Base-by-base conservation (phyloP, 2,797 vertebrate species). In the Pseudochaenichthys georgianus region DNA sequence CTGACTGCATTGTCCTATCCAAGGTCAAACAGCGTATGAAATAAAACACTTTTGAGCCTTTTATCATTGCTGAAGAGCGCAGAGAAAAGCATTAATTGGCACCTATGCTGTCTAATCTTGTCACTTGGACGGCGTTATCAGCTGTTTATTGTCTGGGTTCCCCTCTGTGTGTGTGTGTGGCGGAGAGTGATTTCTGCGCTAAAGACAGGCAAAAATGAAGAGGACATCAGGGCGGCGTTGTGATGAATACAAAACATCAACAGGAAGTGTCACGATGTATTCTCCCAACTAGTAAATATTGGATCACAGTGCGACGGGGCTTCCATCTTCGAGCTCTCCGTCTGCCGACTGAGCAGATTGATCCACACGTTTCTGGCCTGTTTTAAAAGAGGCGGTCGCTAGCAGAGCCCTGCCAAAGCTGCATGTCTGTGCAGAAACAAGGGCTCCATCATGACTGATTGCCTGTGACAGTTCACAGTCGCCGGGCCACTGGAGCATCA, bases 391-490 rank as follows among this genome's bases (percentile, higher is more conserved):
- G 85, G 77, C 85, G 47, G 87, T 87, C 46, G 64, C 77, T 65
- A 72, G 84, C 82, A 72, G 70, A 87, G 84, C 77, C 65, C 81
- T 88, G 87, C 87, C 92, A 93, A 81, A 83, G 89, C 89, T 66
- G 87, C 87, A 86, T 89, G 86, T 93, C 89, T 91, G 85, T 91
- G 87, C 87, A 90, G 84, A 87, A 91, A 92, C 87, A 85, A 90
- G 85, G 91, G 89, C 91, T 93, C 88, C 88, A 91, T 93, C 91
- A 92, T 85, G 88, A 81, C 81, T 93, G 91, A 94, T 94, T 89
- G 84, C 87, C 91, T 92, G 90, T 93, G 92, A 94, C 93, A 94
- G 93, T 91, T 92, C 91, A 90, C 91, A 93, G 92, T 93, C 85
- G 86, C 90, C 71, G 77, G 89, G 90, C 93, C 92, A 91, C 88